Base-by-base conservation (phyloP, 1,140 invertebrate species). In the Drosophila carrolli region DNA sequence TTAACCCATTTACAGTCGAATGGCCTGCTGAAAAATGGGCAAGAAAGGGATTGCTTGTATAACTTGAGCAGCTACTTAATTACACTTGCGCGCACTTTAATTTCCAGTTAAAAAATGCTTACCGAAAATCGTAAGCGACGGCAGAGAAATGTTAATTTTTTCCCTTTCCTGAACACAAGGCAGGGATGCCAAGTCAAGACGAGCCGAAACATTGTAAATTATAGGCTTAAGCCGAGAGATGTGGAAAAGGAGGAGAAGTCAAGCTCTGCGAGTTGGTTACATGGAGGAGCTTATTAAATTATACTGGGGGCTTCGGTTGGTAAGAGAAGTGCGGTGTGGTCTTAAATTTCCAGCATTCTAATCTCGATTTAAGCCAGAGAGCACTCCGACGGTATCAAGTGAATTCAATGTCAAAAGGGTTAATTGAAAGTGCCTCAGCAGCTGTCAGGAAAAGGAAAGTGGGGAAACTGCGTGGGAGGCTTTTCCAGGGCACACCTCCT, bases 81-180 rank as follows among this genome's bases (percentile, higher is more conserved):
- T 89, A 88, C 83, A 89, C 84, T 88, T 89, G 84, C 84, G 84
- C 83, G 75, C 83, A 86, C 83, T 86, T 86, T 86, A 86, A 86
- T 86, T 86, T 86, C 72, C 57, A 79, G 79, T 75, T 82, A 70
- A 75, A 74, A 57, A 75, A 75, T 72, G 44, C 44, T 58, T 29
- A 73, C 54, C 51, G 37, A 66, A 67, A 65, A 75, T 61, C 35
- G 47, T 35, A 47, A 55, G 46, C 19, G 44, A 59, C 19, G 44
- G 29, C 57, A 65, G 66, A 79, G 71, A 88, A 88, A 88, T 86
- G 83, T 71, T 77, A 88, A 86, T 86, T 79, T 75, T 50, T 46
- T 14, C 14, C 44, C 27, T 4, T 27, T 7, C 16, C 27, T 10
- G 9, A n/a, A 4, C 16, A 11, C 23, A 11, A 59, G 29, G 27